Conservation (phyloP, 2,888 invertebrate genomes). For the Clepsis dumicolana region DNA sequence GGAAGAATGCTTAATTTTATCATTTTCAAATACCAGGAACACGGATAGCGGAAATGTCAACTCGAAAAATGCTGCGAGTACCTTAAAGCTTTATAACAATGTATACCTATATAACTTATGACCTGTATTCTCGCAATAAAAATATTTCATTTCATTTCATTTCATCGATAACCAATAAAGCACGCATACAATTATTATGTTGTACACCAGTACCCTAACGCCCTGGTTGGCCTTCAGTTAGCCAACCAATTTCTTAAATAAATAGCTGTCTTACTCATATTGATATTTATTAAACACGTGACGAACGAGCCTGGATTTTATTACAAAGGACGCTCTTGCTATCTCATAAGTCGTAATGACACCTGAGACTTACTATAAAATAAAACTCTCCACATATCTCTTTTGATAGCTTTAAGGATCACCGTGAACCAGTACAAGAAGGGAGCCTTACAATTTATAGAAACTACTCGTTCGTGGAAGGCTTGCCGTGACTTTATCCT, state of each 20-base stretch:
- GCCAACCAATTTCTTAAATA: no score
- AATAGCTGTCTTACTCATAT: no score
- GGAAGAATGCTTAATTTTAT: conserved; percentile 30
- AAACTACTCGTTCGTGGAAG: neutral
- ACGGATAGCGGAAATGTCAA: neutral
- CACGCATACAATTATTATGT: no score
- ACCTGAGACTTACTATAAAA: conserved; percentile 11
- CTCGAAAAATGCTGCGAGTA: neutral
- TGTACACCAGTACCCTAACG: no score
- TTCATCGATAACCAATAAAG: no score
- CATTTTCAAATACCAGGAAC: conserved; percentile 37
- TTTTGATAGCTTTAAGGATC: neutral
- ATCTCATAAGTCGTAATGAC: neutral
- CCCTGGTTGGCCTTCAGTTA: no score
- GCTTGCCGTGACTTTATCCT: neutral
- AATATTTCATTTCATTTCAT: no score
- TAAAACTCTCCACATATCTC: neutral
- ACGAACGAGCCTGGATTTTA: conserved; percentile 3
- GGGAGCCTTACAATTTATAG: neutral
- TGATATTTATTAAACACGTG: neutral
- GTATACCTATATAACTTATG: no score
- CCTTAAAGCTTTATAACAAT: no score
- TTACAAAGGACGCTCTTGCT: neutral
- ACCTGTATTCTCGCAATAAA: no score
- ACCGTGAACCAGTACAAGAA: neutral